Percentiles rank a stretch among this genome's conserved stretches.
These are phyloP conservation scores for Anguilla rostrata DNA, from an alignment of 2,113 vertebrate species.

Conservation along the genomic window DNA sequence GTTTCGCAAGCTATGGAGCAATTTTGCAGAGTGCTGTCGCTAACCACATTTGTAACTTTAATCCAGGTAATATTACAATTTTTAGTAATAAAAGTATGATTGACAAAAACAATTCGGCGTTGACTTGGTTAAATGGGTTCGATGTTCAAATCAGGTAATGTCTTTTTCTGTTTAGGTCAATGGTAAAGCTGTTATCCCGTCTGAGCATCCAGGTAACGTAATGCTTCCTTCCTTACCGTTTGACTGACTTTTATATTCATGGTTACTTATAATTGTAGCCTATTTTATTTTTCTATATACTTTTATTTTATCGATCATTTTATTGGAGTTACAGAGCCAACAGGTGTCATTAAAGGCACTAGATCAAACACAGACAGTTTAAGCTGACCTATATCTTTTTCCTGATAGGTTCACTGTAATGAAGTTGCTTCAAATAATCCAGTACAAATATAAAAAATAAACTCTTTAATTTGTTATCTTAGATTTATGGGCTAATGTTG, in stretches of 20 bases:
- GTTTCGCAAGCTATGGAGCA: constrained; percentile 58
- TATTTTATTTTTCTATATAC: neutral
- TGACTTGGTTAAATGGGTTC: neutral
- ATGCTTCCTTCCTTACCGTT: neutral
- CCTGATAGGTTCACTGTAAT: neutral
- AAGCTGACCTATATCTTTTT: neutral
- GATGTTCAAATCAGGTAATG: constrained; percentile 9
- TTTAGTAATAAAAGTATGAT: neutral
- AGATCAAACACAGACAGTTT: neutral
- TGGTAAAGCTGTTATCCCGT: constrained; percentile 59
- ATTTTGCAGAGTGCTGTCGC: constrained; percentile 52
- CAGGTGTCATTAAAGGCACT: neutral
- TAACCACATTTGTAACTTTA: constrained; percentile 68
- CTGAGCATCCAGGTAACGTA: constrained; percentile 83
- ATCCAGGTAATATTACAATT: constrained; percentile 75
- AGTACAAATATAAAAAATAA: neutral
- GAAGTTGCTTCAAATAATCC: neutral
- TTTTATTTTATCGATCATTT: neutral
- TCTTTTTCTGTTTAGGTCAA: constrained; percentile 73
- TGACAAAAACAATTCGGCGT: neutral
- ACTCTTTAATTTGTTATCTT: neutral
- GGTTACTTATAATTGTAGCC: neutral
- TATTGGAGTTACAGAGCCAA: neutral
- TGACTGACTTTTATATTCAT: neutral
- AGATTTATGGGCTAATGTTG: neutral